Evolutionary conservation across 2,888 invertebrate genomes (phyloP).

Genomic region (Nasonia oneida): DNA sequence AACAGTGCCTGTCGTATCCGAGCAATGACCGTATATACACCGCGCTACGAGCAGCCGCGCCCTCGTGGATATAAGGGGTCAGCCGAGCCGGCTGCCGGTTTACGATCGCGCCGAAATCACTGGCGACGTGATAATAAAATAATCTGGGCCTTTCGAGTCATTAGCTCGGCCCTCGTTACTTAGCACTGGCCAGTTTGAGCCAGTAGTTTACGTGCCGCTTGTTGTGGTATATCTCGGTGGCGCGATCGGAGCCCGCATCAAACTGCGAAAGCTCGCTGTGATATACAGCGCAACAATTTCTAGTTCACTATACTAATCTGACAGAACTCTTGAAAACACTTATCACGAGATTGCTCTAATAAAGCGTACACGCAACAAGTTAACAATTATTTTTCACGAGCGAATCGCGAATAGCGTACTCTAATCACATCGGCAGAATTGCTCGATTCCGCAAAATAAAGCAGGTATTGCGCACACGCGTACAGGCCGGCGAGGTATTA

Average conservation of each 20-base stretch:
- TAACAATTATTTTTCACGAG: neutral
- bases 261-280: neutral
- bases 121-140: slow-evolving; percentile 79
- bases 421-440: slow-evolving; percentile 51
- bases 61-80: slow-evolving; percentile 49
- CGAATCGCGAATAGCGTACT: neutral
- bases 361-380: neutral
- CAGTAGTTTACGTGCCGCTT: slow-evolving; percentile 21
- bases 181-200: slow-evolving; percentile 65
- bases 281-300: neutral
- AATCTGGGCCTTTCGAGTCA: slow-evolving; percentile 79
- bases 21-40: slow-evolving; percentile 26
- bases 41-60: slow-evolving; percentile 22
- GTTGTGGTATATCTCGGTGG: neutral
- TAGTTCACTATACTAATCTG: neutral
- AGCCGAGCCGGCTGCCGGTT: slow-evolving; percentile 63
- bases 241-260: neutral
- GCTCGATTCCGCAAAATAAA: slow-evolving; percentile 50
- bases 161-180: slow-evolving; percentile 77
- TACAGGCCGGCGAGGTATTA: slow-evolving; percentile 23
- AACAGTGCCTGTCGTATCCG: slow-evolving; percentile 28
- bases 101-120: slow-evolving; percentile 76
- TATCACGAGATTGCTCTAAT: neutral
- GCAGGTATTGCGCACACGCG: slow-evolving; percentile 8
- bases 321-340: neutral